These are phyloP conservation scores for Drosophila simulans DNA, from an alignment of 1,140 invertebrate species.

Conservation along the genomic window DNA sequence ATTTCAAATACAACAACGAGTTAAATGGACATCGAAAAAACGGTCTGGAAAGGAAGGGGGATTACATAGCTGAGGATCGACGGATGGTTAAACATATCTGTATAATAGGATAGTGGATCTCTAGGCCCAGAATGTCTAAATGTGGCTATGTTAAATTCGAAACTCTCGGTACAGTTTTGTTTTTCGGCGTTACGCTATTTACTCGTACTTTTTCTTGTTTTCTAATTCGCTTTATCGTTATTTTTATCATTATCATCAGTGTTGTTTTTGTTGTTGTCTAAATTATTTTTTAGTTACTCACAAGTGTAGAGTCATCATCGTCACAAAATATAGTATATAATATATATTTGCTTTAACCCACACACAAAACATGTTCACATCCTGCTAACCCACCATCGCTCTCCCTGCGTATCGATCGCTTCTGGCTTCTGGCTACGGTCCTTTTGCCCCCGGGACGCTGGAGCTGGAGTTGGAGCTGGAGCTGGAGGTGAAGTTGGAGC, in stretches of 20 bases:
- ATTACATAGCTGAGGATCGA: background rate
- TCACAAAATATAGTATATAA: slow-evolving; percentile 62
- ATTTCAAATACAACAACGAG: slow-evolving; percentile 71
- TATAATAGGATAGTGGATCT: slow-evolving; percentile 8
- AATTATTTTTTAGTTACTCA: slow-evolving; percentile 84
- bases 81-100: background rate
- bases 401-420: slow-evolving; percentile 3
- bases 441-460: slow-evolving; percentile 20
- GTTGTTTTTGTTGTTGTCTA: slow-evolving; percentile 74
- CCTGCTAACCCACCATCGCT: slow-evolving; percentile 53
- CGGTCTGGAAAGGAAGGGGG: slow-evolving; percentile 17
- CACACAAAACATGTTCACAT: slow-evolving; percentile 49
- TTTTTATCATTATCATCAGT: slow-evolving; percentile 75
- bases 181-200: slow-evolving; percentile 56
- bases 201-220: slow-evolving; percentile 56
- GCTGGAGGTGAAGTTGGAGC: slow-evolving; percentile 5
- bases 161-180: slow-evolving; percentile 37
- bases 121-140: slow-evolving; percentile 30
- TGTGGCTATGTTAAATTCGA: slow-evolving; percentile 65
- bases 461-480: slow-evolving; percentile 1
- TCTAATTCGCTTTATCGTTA: slow-evolving; percentile 74
- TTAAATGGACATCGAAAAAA: slow-evolving; percentile 49
- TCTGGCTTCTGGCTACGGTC: slow-evolving; percentile 23
- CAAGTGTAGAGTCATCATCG: slow-evolving; percentile 69
- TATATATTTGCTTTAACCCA: slow-evolving; percentile 49